These are phyloP conservation scores for Antedon mediterranea DNA, from an alignment of 53 echinoderm and acorn worm genomes.

Conservation along the genomic window DNA sequence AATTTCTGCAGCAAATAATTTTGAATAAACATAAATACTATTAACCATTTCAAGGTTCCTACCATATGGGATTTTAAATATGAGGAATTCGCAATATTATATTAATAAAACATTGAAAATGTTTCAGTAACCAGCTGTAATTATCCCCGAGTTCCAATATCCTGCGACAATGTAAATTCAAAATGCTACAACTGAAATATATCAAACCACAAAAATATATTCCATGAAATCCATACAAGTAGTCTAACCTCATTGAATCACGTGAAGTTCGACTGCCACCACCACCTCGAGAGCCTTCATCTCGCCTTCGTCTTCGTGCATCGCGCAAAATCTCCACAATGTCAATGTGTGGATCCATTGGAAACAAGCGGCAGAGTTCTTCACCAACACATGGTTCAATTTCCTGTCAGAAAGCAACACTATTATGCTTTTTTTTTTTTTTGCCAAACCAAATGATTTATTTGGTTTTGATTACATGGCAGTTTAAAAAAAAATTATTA, in stretches of 20 bases:
- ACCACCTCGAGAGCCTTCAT: slow-evolving; percentile 39
- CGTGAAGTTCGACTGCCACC: background rate
- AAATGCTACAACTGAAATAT: background rate
- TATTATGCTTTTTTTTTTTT: background rate
- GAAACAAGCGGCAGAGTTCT: slow-evolving; percentile 74
- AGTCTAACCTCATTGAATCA: slow-evolving; percentile 31
- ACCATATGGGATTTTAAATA: no score
- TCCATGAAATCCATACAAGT: background rate
- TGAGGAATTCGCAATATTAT: no score
- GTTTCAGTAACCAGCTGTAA: no score
- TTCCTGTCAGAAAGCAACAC: slow-evolving; percentile 39
- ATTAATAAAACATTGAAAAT: no score
- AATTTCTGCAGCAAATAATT: no score
- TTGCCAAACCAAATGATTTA: background rate
- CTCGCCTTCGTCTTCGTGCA: slow-evolving; percentile 67
- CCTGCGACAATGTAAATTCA: no score
- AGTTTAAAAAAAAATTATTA: background rate
- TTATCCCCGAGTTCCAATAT: no score
- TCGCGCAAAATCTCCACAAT: slow-evolving; percentile 84
- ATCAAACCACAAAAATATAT: slow-evolving; percentile 1
- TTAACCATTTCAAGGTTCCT: no score
- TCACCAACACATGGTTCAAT: slow-evolving; percentile 77
- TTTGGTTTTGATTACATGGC: background rate
- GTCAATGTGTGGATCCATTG: slow-evolving; percentile 83
- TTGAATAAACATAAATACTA: no score